Evolutionary conservation across 2,888 invertebrate species (phyloP).

Genomic region (Scaptomyza polygonia): DNA sequence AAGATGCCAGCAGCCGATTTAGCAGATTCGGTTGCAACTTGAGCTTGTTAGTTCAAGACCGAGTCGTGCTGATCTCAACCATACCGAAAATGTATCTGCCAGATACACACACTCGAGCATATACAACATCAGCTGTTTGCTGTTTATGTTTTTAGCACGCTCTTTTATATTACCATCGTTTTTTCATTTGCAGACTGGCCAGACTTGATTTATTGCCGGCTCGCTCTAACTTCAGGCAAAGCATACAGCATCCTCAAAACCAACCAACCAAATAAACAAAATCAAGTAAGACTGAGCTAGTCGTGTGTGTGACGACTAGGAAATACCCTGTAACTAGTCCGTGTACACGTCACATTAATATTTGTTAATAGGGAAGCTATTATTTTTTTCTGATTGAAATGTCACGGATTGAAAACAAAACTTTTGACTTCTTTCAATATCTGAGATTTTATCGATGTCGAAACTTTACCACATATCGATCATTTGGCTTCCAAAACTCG

Average conservation of each 20-base stretch:
- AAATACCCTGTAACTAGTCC: background rate
- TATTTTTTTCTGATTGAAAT: too few species aligned
- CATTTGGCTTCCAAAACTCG: too few species aligned
- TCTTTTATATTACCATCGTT: slow-evolving; percentile 40
- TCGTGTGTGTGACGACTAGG: background rate
- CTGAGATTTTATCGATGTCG: too few species aligned
- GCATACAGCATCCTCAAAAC: slow-evolving; percentile 10
- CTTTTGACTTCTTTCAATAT: too few species aligned
- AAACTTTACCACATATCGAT: too few species aligned
- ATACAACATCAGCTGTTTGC: slow-evolving; percentile 74
- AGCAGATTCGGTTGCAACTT: slow-evolving; percentile 40
- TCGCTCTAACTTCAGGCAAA: slow-evolving; percentile 33
- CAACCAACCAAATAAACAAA: slow-evolving; percentile 6
- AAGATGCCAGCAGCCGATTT: slow-evolving; percentile 34
- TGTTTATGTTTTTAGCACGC: slow-evolving; percentile 64
- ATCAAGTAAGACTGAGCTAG: background rate
- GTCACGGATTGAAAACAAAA: too few species aligned
- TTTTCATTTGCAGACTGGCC: slow-evolving; percentile 45
- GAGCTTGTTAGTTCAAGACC: slow-evolving; percentile 59
- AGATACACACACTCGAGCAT: slow-evolving; percentile 40
- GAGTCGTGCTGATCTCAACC: slow-evolving; percentile 57
- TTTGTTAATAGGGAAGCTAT: too few species aligned
- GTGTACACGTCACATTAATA: background rate
- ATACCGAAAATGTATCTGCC: slow-evolving; percentile 41
- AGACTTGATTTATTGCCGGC: slow-evolving; percentile 70